Evolutionary conservation across 2,797 vertebrate species (phyloP), one percentile per base, ranked within the genome.

Genomic region (Percopsis omiscomaycus): DNA sequence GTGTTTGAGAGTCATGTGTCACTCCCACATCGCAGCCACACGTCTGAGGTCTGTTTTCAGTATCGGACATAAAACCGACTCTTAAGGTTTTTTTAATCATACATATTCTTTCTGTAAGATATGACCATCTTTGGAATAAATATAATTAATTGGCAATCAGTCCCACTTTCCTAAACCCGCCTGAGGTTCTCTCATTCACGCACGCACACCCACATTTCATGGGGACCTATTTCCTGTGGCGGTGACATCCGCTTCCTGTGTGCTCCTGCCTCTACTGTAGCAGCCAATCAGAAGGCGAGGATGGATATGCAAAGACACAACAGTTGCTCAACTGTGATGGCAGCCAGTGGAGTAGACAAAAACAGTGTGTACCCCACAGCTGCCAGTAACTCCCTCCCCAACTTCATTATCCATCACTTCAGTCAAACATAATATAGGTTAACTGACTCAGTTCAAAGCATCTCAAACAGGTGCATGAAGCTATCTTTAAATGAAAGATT

Each of bases 211-310:
- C 56, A 8, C 74, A 74, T 62, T 51, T 75, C 16, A 66, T 74
- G 83, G 85, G 85, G 85, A 86, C 81, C 74, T 73, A 59, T 79
- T 90, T 90, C 88, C 89, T 89, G 87, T 77, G 57, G 56, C 59
- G 69, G 64, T 83, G 86, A 88, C 77, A 76, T 76, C 64, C 67
- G 71, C 71, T 88, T 88, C 86, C 87, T 83, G 70, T 42, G 37
- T 2, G 37, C 37, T 42, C 37, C 37, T 8, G 6, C 37, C 37
- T 42, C 9, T 42, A 42, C 8, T 42, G 37, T 42, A 42, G 37
- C 37, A 42, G 37, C 37, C 37, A 42, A 42, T 42, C 37, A 42
- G 37, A 42, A 42, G 8, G 37, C 8, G 37, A 42, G 2, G 37
- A 42, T 22, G 22, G 22, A 22, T 22, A 22, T 22, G 22, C 22